Percentiles rank a stretch among this genome's conserved stretches.
Evolutionary conservation across 2,797 vertebrate species (phyloP).

Genomic region (Anabas testudineus): DNA sequence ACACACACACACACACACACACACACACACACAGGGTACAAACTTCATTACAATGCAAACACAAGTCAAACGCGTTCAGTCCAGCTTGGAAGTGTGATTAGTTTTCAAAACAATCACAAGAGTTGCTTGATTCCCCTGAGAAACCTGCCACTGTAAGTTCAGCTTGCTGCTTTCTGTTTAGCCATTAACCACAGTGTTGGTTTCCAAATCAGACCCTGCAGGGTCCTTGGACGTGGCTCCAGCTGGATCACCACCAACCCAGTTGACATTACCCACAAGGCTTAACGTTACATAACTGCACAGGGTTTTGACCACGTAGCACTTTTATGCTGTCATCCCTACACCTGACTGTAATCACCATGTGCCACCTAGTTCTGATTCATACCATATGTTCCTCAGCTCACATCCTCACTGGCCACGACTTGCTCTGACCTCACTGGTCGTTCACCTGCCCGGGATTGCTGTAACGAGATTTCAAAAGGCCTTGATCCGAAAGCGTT

Average conservation of each 20-base stretch:
- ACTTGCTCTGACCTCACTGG: not conserved
- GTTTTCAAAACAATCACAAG: not conserved
- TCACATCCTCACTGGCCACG: not conserved
- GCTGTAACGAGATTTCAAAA: not conserved
- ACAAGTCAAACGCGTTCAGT: not conserved
- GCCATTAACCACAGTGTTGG: not conserved
- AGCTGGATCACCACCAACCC: not conserved
- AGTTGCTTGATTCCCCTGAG: not conserved
- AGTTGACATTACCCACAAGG: not conserved
- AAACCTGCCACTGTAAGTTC: fast-evolving
- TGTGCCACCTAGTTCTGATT: not conserved
- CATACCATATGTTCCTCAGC: not conserved
- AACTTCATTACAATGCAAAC: slow-evolving; percentile 9
- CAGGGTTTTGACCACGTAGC: slow-evolving; percentile 32
- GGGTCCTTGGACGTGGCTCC: not conserved
- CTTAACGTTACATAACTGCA: slow-evolving; percentile 2
- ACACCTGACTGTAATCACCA: not conserved
- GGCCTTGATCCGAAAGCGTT: slow-evolving; percentile 24
- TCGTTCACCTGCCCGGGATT: not conserved
- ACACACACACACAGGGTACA: slow-evolving; percentile 2
- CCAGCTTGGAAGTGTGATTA: not conserved
- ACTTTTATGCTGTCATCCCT: not conserved
- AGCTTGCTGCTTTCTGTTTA: too few species aligned
- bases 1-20: not conserved
- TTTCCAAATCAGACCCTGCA: not conserved